phyloP scores from a whole-genome alignment of 1,140 invertebrate species.

The Charaxes varanes region DNA sequence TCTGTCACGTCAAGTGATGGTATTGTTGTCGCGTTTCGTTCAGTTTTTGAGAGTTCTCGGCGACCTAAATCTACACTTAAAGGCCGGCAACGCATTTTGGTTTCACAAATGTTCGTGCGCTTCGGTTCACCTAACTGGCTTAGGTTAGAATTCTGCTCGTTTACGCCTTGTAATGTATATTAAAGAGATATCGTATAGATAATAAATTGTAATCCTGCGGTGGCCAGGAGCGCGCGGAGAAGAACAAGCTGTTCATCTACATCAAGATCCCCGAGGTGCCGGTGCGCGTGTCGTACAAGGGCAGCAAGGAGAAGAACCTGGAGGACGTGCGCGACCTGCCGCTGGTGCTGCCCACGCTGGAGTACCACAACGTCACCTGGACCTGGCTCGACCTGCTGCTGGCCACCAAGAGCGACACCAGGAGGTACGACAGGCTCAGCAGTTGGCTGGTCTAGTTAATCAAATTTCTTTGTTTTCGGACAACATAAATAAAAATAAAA shows the following conservation, averaged over 20 bases:
- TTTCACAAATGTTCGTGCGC: not conserved
- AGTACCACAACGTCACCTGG: slow-evolving; percentile 99
- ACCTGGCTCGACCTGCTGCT: slow-evolving; percentile 98
- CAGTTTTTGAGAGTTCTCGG: too few species aligned
- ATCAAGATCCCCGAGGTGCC: slow-evolving; percentile 99
- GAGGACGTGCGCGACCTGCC: slow-evolving; percentile 96
- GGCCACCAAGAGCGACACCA: slow-evolving; percentile 95
- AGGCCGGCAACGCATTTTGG: slow-evolving; percentile 7
- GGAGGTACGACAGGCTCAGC: slow-evolving; percentile 66
- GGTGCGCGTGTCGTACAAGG: slow-evolving; percentile 96
- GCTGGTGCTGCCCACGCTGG: slow-evolving; percentile 94
- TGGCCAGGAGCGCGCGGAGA: slow-evolving; percentile 94
- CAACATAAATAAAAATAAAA: too few species aligned
- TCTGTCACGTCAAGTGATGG: too few species aligned
- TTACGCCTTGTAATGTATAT: too few species aligned
- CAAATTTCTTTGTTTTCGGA: not conserved
- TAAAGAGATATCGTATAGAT: too few species aligned
- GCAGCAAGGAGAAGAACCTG: slow-evolving; percentile 98
- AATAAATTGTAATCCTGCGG: too few species aligned
- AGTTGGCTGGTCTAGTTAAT: not conserved
- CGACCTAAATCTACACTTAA: too few species aligned
- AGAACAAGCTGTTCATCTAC: slow-evolving; percentile 98
- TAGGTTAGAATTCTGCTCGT: too few species aligned
- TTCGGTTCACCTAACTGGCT: not conserved
- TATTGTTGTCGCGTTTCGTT: too few species aligned